Conservation (phyloP, 2,113 vertebrate genomes). For the Eretmochelys imbricata region DNA sequence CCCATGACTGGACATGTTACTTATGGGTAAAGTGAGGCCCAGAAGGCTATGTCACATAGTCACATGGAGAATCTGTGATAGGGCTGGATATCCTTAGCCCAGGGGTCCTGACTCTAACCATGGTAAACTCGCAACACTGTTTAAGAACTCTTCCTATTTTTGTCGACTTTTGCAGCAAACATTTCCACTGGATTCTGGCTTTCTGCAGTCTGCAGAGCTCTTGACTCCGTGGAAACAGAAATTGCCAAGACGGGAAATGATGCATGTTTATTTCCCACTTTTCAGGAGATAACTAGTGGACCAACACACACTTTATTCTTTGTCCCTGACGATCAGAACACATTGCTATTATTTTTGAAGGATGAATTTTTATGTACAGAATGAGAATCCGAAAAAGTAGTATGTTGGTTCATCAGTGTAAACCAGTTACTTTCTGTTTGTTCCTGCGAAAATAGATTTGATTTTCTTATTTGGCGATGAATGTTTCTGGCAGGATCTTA, state of each 20-base stretch:
- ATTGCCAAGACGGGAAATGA: not conserved
- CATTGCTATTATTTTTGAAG: not conserved
- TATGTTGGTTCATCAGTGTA: rapidly evolving
- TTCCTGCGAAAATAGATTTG: not conserved
- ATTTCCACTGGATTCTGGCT: not conserved
- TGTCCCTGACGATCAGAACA: rapidly evolving
- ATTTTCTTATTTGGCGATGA: not conserved
- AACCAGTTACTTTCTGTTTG: not conserved
- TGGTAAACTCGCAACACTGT: rapidly evolving
- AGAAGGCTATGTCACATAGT: not conserved
- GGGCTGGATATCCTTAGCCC: not conserved
- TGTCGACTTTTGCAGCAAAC: rapidly evolving
- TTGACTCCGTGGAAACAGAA: not conserved
- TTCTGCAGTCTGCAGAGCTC: not conserved
- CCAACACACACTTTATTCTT: not conserved
- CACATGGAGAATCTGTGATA: not conserved
- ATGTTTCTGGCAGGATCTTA: rapidly evolving
- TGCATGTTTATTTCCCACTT: not conserved
- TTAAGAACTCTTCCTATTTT: not conserved
- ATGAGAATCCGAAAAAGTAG: rapidly evolving
- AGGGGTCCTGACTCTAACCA: rapidly evolving
- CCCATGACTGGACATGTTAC: not conserved
- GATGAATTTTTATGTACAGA: rapidly evolving
- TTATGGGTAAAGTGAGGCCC: not conserved
- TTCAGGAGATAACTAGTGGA: rapidly evolving